Base-by-base conservation (phyloP, 1,140 invertebrate genomes). In the Leucophenga varia region DNA sequence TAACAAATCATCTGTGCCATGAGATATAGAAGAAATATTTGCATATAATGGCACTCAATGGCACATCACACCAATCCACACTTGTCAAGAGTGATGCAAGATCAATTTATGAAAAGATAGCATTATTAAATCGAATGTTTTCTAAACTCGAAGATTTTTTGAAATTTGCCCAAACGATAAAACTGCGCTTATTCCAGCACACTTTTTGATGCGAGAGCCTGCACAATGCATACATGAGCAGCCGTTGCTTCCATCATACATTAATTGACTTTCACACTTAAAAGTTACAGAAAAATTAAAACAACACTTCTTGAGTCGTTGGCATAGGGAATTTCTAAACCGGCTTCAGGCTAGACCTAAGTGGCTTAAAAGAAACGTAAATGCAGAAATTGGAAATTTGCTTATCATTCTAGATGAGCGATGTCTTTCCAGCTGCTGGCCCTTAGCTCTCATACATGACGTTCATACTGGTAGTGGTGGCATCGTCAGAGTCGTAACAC, bases 111-210 rank as follows among this genome's bases (percentile, higher is more conserved):
- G 67, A 72, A 49, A 59, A 72, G 44, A 0, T 12, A 64, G 0
- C 43, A 59, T 7, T 13, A 38, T 2, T 43, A 49, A 25, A 56
- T 70, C 14, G 64, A 71, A 39, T 54, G 49, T 0, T 34, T 54
- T 13, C 32, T 65, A 10, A 71, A 68, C 45, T 67, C 59, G 1
- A 47, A 55, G 9, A 57, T 59, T n/a, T 16, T 63, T 39, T 44
- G 35, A 21, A 32, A 48, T 4, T 38, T 44, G 3, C 44, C 56
- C 61, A 6, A 44, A 50, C 20, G 53, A 59, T 38, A 13, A 59
- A 12, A 31, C 49, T 28, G 41, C 35, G 9, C 17, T 64, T 2
- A 64, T 55, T 9, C 61, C 56, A 18, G 52, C 55, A 0, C 59
- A 69, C 32, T 64, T 72, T 43, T 35, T 69, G 18, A 59, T 54